These are phyloP conservation scores for Schizaphis graminum DNA, from an alignment of 2,888 invertebrate genomes.

Conservation along the genomic window DNA sequence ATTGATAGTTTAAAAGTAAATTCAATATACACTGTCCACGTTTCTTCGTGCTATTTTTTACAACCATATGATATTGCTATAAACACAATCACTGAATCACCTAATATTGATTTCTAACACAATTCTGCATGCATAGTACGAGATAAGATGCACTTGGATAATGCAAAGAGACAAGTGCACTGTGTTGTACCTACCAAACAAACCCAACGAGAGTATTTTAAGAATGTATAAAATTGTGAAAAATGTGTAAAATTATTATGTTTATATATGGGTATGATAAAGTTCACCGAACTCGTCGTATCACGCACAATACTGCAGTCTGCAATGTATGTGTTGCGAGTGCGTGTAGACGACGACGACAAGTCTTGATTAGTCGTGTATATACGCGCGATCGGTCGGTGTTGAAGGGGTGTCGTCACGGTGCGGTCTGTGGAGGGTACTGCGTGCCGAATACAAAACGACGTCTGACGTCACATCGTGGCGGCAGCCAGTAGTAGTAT, in stretches of 20 bases:
- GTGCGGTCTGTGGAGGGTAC: slow-evolving; percentile 32
- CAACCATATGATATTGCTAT: too few species aligned
- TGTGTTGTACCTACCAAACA: neutral
- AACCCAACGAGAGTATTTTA: neutral
- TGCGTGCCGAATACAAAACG: slow-evolving; percentile 64
- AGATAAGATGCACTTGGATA: neutral
- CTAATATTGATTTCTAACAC: neutral
- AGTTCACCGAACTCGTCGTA: slow-evolving; percentile 30
- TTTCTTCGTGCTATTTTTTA: neutral
- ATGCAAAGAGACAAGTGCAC: neutral
- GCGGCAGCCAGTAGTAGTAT: slow-evolving; percentile 43
- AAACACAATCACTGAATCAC: too few species aligned
- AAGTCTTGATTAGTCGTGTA: slow-evolving; percentile 53
- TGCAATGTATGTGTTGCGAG: neutral
- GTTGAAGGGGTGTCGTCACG: neutral
- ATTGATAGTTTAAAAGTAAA: neutral
- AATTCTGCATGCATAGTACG: neutral
- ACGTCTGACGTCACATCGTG: slow-evolving; percentile 60
- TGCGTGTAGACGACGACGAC: slow-evolving; percentile 10
- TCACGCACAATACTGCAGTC: neutral
- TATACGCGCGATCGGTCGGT: neutral
- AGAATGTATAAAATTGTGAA: neutral
- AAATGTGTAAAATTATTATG: neutral
- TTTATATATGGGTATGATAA: neutral
- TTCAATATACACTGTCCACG: neutral